A percentile compares a stretch with the other conserved stretches of the same genome.
phyloP scores from a whole-genome alignment of 1,140 invertebrate genomes.

The Drosophila lacteicornis region DNA sequence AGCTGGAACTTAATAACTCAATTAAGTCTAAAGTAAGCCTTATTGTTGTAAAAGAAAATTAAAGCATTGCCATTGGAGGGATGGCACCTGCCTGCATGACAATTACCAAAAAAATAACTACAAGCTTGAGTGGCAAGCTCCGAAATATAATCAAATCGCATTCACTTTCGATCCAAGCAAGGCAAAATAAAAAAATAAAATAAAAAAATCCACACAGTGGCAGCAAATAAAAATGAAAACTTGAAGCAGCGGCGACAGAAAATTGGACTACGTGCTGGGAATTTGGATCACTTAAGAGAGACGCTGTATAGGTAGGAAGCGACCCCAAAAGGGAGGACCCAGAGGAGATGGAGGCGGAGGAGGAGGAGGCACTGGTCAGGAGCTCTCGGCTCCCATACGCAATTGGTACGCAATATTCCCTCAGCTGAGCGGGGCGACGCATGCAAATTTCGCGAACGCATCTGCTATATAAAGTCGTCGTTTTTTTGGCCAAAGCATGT shows the following conservation, averaged over 20 bases:
- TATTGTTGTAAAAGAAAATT: conserved; percentile 64
- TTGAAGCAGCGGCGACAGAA: conserved; percentile 42
- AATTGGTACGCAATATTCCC: conserved; percentile 51
- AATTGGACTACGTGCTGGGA: conserved; percentile 65
- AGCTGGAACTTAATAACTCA: background rate
- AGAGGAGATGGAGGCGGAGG: background rate
- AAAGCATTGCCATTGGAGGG: conserved; percentile 60
- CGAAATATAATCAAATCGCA: conserved; percentile 55
- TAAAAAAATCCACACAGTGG: conserved; percentile 10
- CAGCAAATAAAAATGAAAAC: conserved; percentile 57
- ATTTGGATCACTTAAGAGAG: conserved; percentile 67
- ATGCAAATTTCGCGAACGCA: conserved; percentile 75
- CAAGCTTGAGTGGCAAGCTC: background rate
- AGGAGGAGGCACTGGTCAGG: conserved; percentile 10
- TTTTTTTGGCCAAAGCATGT: conserved; percentile 76
- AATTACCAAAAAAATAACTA: conserved; percentile 50
- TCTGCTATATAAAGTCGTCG: conserved; percentile 77
- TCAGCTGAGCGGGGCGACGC: conserved; percentile 23
- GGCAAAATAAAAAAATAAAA: background rate
- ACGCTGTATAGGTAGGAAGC: conserved; percentile 30
- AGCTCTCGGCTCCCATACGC: conserved; percentile 24
- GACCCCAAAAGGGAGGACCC: conserved; percentile 5
- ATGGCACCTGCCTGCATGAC: conserved; percentile 56
- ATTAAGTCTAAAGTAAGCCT: conserved; percentile 10
- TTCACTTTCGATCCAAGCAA: conserved; percentile 71